Evolutionary conservation across 2,888 invertebrate genomes (phyloP), one percentile per base, ranked within the genome.

Genomic region (Cybosia mesomella): DNA sequence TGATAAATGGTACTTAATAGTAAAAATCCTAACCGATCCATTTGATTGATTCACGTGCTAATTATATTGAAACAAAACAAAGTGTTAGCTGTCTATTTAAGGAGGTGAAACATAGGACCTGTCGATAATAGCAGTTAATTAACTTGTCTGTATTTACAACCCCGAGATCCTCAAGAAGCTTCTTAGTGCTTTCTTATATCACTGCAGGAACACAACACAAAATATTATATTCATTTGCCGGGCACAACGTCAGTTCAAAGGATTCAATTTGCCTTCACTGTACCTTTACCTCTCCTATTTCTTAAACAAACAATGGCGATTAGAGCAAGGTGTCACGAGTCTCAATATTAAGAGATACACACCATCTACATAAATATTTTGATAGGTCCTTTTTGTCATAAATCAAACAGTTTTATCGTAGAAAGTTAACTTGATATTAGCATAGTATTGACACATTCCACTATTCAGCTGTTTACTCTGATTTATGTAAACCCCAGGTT

Each of bases 351-450:
- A n/a, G 49, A 63, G 57, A 67, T 67, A 65, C 28, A 65, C 28
- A 53, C 55, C 67, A n/a, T 24, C 58, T 2, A 67, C 68, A 59
- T 43, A 73, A 77, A 76, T 76, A 76, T 68, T 67, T 61, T 24
- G 67, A 75, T 75, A 68, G 73, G 66, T 68, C 69, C 70, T 82
- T 85, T 83, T 82, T 81, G 80, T 75, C 77, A 76, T 75, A 74
- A 67, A 75, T 77, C 83, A 82, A 85, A 85, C 76, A 66, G 65
- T 63, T 79, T 82, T 86, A 86, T 85, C 86, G 73, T 77, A 70
- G 74, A 77, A 77, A 85, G 83, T 83, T 71, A 74, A 79, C 77
- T 72, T 62, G 72, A 73, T 80, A 84, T 87, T 85, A 83, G 83
- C 82, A 80, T 84, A 85, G 75, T 74, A 77, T 82, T 76, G 80